Base-by-base conservation (phyloP, 2,888 invertebrate genomes). In the Lampropteryx suffumata region DNA sequence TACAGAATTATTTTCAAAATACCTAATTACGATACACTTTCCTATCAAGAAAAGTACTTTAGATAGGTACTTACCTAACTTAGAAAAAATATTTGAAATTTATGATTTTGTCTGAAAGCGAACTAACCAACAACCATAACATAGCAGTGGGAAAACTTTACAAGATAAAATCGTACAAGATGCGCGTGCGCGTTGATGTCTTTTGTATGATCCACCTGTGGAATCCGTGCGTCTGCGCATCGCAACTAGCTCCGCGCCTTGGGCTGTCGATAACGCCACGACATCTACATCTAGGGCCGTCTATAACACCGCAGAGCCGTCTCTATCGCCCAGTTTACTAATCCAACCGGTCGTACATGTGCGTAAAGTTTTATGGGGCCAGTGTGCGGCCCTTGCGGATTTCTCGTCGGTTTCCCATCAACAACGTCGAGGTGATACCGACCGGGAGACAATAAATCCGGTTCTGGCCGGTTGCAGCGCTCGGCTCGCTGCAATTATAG, bases 371-470 rank as follows among this genome's bases (percentile, higher is more conserved):
- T 43, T 27, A 43, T 39, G 44, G 33, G 64, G 64, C 71, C 65
- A 65, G 64, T 59, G 67, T 64, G 50, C 41, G 67, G 64, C 69
- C 63, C 67, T 67, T 62, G 68, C 68, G 63, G 69, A 73, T 77
- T 76, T 77, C 73, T 67, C 67, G 68, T 66, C 68, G 67, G 67
- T 73, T 69, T 72, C 56, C 71, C 69, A 71, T 71, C 73, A 71
- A 76, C 72, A 72, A 76, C 73, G 73, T 72, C 73, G 73, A 72
- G 79, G 78, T 75, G 82, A 82, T 82, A 83, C 81, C 80, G 80
- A 74, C 71, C 73, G 72, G 70, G 82, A 83, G 85, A 88, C 88
- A 88, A 88, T 88, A 86, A 86, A 87, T 86, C 88, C 88, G 88
- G 88, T 89, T 85, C 65, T 71, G 69, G 61, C 73, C 77, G 81